Base-by-base conservation (phyloP, 2,797 vertebrate genomes). In the Columba guinea region DNA sequence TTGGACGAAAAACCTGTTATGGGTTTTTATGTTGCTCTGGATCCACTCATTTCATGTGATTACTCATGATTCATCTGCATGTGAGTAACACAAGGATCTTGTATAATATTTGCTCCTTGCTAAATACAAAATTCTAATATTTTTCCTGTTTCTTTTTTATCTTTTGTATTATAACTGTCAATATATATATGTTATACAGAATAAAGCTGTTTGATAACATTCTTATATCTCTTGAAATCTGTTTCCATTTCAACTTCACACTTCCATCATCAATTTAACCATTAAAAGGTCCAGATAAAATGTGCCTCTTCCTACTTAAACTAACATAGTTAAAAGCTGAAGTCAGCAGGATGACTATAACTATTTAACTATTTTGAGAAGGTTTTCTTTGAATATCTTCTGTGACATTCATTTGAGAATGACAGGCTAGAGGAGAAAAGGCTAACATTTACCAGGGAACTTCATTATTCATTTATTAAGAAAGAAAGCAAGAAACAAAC, bases 191-290 rank as follows among this genome's bases (percentile, higher is more conserved):
- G 48, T 10, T 58, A 46, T 80, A 48, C 49, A 39, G 28, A 93
- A 91, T 84, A 89, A 93, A 94, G 11, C 6, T 70, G 22, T 76
- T 69, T 70, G 26, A 35, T 82, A 92, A 88, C 13, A 58, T 94
- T 86, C 62, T 20, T 88, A 10, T 56, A 51, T 73, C 6, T 75
- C 65, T 87, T 58, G 2, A 82, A 86, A 62, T 83, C 15, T 87
- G 15, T 80, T 90, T 67, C 34, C 5, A 11, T 96, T 94, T 92
- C n/a, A 84, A 35, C 15, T 87, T 13, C 34, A 71, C 30, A 52
- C 7, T 37, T 67, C 89, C 37, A 82, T 75, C 9, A 9, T 69
- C 22, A 88, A 46, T 87, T 86, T 93, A 94, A 65, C 8, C 13
- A 71, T 39, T 15, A 74, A 64, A 65, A 46, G 2, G 68, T 14